phyloP scores from a whole-genome alignment of 1,140 invertebrate species.

The Bombyx mandarina region DNA sequence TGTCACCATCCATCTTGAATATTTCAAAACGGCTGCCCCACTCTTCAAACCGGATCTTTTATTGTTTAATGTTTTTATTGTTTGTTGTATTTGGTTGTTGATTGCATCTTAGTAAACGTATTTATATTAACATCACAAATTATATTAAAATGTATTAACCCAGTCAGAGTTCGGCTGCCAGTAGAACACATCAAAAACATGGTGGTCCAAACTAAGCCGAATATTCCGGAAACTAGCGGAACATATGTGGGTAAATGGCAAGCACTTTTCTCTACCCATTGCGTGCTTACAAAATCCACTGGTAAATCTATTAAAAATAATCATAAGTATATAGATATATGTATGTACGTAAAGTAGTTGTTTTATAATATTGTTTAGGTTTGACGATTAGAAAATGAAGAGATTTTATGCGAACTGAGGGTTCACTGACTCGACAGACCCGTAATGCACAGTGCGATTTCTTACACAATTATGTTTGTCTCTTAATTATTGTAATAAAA shows the following conservation, averaged over 20 bases:
- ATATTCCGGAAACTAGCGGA: constrained; percentile 57
- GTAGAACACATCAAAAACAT: constrained; percentile 65
- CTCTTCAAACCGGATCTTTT: no score
- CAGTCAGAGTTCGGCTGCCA: constrained; percentile 45
- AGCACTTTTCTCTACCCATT: constrained; percentile 56
- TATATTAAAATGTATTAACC: constrained; percentile 21
- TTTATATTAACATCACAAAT: not conserved
- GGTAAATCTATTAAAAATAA: constrained; percentile 27
- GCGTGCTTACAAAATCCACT: constrained; percentile 60
- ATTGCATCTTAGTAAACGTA: not conserved
- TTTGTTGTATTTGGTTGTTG: not conserved
- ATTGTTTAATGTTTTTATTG: not conserved
- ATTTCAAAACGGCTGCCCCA: no score
- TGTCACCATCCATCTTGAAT: no score
- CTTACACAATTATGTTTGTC: no score
- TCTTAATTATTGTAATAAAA: no score
- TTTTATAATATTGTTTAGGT: no score
- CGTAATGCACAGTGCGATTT: no score
- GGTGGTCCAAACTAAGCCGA: constrained; percentile 62
- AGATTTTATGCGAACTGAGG: no score
- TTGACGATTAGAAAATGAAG: no score
- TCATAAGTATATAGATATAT: not conserved
- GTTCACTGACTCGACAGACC: no score
- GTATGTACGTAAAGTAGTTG: no score
- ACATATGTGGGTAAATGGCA: constrained; percentile 58